These are phyloP conservation scores for Sitobion miscanthi DNA, from an alignment of 1,140 invertebrate genomes.

Conservation along the genomic window DNA sequence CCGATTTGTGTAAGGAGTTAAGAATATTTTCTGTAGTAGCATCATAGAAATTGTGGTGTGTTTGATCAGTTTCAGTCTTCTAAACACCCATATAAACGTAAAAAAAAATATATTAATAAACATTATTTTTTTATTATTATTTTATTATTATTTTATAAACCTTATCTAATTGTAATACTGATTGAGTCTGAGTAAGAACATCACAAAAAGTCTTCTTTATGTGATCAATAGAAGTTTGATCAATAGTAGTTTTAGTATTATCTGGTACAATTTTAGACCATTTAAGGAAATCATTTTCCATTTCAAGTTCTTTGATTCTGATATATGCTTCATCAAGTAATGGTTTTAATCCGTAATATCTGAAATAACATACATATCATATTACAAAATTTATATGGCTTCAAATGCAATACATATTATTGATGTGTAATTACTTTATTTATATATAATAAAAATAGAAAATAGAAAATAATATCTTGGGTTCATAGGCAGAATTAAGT, in stretches of 20 bases:
- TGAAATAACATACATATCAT: slow-evolving; percentile 57
- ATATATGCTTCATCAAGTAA: slow-evolving; percentile 62
- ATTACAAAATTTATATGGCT: background rate
- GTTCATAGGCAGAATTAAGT: too few species aligned
- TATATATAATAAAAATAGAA: background rate
- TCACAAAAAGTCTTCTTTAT: slow-evolving; percentile 24
- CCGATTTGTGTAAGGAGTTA: background rate
- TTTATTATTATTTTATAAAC: background rate
- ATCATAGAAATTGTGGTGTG: background rate
- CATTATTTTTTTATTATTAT: background rate
- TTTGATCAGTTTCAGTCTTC: slow-evolving; percentile 44
- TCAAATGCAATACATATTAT: background rate
- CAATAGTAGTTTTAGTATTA: background rate
- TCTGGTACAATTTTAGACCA: slow-evolving; percentile 32
- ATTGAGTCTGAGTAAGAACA: slow-evolving; percentile 36
- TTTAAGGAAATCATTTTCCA: slow-evolving; percentile 60
- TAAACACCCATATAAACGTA: background rate
- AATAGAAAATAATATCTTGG: background rate
- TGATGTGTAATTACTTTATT: background rate
- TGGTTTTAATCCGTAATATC: slow-evolving; percentile 63
- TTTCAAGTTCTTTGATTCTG: slow-evolving; percentile 60
- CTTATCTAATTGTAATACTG: slow-evolving; percentile 3
- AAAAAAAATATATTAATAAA: slow-evolving; percentile 2
- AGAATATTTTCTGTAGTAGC: background rate
- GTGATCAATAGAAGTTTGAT: background rate